Evolutionary conservation across 2,888 invertebrate species (phyloP), one percentile per base, ranked within the genome.

Genomic region (Apomyelois bistriatella): DNA sequence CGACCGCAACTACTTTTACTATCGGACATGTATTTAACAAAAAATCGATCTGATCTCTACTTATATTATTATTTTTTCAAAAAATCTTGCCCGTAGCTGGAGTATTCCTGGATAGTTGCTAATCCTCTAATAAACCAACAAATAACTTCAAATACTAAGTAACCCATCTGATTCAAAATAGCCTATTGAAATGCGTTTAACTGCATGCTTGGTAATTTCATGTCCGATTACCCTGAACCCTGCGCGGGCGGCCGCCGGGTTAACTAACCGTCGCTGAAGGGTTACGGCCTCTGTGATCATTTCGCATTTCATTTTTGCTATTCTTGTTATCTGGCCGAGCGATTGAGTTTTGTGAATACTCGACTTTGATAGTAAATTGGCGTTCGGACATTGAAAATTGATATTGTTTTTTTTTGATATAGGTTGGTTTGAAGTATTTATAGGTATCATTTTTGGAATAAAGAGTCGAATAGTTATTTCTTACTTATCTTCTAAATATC

Each of bases 211-310:
- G 72, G 79, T 76, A 73, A 87, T 87, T 87, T 87, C 76, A 84
- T 79, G 80, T 77, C 55, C 79, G 72, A 86, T 85, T 86, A 79
- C 79, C 58, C 68, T 62, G 70, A 71, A 75, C 74, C 70, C 66
- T 57, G 62, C 55, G 66, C 64, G 58, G 65, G 59, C 56, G 64
- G 58, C 64, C 61, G 58, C 68, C 59, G 62, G 16, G 40, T 15
- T 86, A 87, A 88, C 88, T 85, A 87, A 87, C 88, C 87, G 81
- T 84, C 72, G 60, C 61, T 47, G 72, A 85, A 85, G 86, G 87
- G 87, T 83, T 85, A 68, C 63, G 58, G 58, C 58, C 78, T 70
- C 78, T 83, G 76, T 81, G 76, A 82, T 84, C 82, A 76, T 74
- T 69, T 65, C 60, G 68, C 64, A 71, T 77, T 72, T 74, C 80